Conservation (phyloP, 2,888 invertebrate genomes). For the Holacanthella duospinosa region DNA sequence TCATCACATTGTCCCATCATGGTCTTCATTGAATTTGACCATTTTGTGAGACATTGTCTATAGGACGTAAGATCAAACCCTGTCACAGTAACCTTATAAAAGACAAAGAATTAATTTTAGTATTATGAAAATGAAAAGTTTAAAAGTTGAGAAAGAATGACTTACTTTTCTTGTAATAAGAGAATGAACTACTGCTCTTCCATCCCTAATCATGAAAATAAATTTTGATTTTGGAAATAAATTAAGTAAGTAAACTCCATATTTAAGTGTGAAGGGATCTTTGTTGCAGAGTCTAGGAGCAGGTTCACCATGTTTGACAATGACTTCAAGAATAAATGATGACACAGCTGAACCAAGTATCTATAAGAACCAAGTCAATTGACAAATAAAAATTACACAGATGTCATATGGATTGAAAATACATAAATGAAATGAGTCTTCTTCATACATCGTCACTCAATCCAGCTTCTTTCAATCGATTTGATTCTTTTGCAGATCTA, state of each 20-base stretch:
- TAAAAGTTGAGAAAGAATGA: too few species aligned
- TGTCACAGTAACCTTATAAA: conserved; percentile 58
- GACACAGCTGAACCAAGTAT: conserved; percentile 91
- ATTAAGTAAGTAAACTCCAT: conserved; percentile 85
- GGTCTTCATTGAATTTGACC: conserved; percentile 88
- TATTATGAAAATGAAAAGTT: background rate
- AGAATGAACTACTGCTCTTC: conserved; percentile 95
- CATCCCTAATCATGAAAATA: conserved; percentile 95
- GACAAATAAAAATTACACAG: conserved; percentile 4
- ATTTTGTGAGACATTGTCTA: conserved; percentile 87
- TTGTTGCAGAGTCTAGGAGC: conserved; percentile 95
- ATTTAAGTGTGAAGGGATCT: conserved; percentile 95
- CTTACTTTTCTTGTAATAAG: conserved; percentile 85
- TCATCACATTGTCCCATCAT: conserved; percentile 90
- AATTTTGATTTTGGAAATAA: conserved; percentile 97
- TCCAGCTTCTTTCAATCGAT: conserved; percentile 85
- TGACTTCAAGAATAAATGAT: conserved; percentile 91
- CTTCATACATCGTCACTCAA: conserved; percentile 69
- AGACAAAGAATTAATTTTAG: conserved; percentile 4
- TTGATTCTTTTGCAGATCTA: conserved; percentile 81
- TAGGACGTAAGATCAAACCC: conserved; percentile 91
- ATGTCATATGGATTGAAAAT: background rate
- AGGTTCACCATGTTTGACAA: conserved; percentile 89
- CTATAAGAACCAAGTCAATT: conserved; percentile 39
- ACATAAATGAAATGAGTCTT: background rate